phyloP scores from a whole-genome alignment of 2,797 vertebrate genomes.

The Oreonectes daqikongensis region DNA sequence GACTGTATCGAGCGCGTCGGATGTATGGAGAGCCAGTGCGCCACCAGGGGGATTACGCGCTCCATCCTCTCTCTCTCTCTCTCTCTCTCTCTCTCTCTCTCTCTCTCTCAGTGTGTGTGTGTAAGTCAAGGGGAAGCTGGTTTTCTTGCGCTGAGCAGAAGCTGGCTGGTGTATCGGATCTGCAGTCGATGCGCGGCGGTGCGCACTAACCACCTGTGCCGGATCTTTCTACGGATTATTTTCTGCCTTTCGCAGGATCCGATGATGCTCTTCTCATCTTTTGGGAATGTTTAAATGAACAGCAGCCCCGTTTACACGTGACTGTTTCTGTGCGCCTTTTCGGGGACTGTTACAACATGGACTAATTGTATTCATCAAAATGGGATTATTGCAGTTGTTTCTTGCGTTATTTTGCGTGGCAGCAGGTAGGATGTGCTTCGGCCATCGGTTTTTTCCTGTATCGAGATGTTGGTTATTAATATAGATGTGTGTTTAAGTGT shows the following conservation, averaged over 20 bases:
- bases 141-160: background rate
- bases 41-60: slow-evolving; percentile 44
- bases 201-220: slow-evolving; percentile 27
- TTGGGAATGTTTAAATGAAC: slow-evolving; percentile 68
- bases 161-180: background rate
- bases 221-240: slow-evolving; percentile 24
- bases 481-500: background rate
- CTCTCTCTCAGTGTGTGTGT: background rate
- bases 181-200: slow-evolving; percentile 26
- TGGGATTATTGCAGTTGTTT: slow-evolving; percentile 79
- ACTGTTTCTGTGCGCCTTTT: slow-evolving; percentile 63
- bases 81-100: background rate
- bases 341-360: slow-evolving; percentile 77
- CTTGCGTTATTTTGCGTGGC: slow-evolving; percentile 71
- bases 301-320: slow-evolving; percentile 57
- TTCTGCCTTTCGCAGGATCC: background rate
- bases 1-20: background rate
- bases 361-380: slow-evolving; percentile 74
- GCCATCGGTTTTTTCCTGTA: background rate
- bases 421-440: slow-evolving; percentile 71
- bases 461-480: background rate
- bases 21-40: background rate
- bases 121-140: background rate
- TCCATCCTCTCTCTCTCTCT: background rate
- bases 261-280: slow-evolving; percentile 47